Base-by-base conservation (phyloP, 2,113 vertebrate genomes). In the Arothron firmamentum region DNA sequence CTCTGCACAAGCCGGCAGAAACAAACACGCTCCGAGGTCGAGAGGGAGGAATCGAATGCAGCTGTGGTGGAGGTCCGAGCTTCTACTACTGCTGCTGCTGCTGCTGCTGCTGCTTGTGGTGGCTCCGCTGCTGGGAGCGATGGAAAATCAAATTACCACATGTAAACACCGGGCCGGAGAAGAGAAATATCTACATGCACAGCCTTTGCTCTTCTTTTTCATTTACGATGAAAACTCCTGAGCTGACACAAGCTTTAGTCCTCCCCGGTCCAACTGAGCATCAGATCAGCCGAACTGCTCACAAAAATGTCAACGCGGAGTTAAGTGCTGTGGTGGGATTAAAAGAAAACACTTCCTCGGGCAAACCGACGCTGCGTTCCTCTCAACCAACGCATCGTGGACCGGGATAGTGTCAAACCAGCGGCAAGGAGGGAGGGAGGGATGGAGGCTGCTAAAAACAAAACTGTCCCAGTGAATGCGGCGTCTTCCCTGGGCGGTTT, bases 401-500 rank as follows among this genome's bases (percentile, higher is more conserved):
- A 72, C 38, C 65, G 55, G 75, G 74, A 61, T 23, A 48, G 60
- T 52, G 59, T 52, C n/a, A 6, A 41, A 48, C 49, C 15, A 2
- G 51, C 34, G 43, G 5, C 41, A 46, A 48, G 34, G 62, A 52
- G 56, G 56, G 71, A 17, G 43, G 5, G 28, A 49, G 45, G 34
- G 65, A 52, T 53, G 59, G 71, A 17, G 62, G 52, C 21, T 23
- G 50, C 21, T 5, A 21, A 58, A 41, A 59, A 70, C 61, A 45
- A 70, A 77, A 78, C 53, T 65, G 28, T 51, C 13, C 61, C 72
- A 59, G 59, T 62, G 53, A 67, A 55, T 53, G 77, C 52, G 60
- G 70, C 69, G 76, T 82, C 83, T 72, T 80, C 70, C 61, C 79
- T 75, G 79, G 78, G 81, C 79, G 82, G 72, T 77, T 87, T 85